Conservation (phyloP, 2,888 invertebrate species). For the Ephialtes manifestator region DNA sequence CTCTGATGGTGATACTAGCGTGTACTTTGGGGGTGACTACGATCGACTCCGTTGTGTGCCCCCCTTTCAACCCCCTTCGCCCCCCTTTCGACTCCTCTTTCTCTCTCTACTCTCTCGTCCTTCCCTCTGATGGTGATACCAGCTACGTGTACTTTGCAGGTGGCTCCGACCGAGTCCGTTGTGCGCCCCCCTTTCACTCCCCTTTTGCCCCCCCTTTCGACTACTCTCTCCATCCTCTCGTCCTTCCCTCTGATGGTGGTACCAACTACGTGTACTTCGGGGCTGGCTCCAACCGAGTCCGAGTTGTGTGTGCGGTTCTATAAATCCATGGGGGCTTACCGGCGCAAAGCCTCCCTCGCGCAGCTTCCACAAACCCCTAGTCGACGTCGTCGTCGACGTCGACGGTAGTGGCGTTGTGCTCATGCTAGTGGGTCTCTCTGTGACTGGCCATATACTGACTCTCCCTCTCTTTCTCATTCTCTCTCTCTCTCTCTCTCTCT, state of each 20-base stretch:
- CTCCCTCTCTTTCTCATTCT: not conserved
- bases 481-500: too few species aligned
- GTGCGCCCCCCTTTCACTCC: too few species aligned
- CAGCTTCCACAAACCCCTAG: slow-evolving; percentile 71
- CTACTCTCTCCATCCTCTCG: too few species aligned
- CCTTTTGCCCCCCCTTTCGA: too few species aligned
- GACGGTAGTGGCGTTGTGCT: not conserved
- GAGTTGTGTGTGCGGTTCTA: slow-evolving; percentile 84
- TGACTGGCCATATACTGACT: not conserved
- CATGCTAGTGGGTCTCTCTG: slow-evolving; percentile 42
- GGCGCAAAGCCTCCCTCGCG: slow-evolving; percentile 86
- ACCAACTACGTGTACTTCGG: slow-evolving; percentile 65
- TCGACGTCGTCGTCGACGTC: slow-evolving; percentile 57
- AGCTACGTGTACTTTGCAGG: slow-evolving; percentile 67
- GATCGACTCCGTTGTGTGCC: too few species aligned
- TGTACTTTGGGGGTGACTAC: too few species aligned
- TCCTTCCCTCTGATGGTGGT: too few species aligned
- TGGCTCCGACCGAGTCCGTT: slow-evolving; percentile 73
- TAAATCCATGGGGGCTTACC: slow-evolving; percentile 85
- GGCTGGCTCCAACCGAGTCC: slow-evolving; percentile 71
- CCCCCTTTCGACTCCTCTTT: too few species aligned
- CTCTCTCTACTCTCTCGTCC: too few species aligned
- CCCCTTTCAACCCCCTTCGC: too few species aligned
- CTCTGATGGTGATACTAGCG: too few species aligned
- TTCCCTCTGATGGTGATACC: too few species aligned